A percentile compares a stretch with the other conserved stretches of the same genome.
These are phyloP conservation scores for Mercenaria mercenaria DNA, from an alignment of 1,140 invertebrate genomes.

Conservation along the genomic window DNA sequence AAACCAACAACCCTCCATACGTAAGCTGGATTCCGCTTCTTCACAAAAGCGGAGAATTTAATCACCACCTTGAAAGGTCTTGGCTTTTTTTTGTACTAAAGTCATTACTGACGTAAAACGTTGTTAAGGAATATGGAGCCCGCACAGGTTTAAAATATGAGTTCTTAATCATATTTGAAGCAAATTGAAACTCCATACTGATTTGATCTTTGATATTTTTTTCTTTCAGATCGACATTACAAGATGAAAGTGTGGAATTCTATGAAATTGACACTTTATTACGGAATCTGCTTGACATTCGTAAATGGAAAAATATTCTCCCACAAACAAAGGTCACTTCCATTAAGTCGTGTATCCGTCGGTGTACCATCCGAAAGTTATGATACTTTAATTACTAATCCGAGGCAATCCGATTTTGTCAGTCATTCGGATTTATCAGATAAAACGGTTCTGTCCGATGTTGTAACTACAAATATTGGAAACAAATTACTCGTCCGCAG, in stretches of 20 bases:
- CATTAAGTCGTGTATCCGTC: background rate
- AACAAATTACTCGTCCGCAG: background rate
- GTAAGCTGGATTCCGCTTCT: too few relatives aligned
- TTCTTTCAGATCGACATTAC: background rate
- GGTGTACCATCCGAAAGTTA: background rate
- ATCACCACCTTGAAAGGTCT: too few relatives aligned
- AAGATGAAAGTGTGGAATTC: slow-evolving; percentile 6
- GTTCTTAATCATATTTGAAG: too few relatives aligned
- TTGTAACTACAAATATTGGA: background rate
- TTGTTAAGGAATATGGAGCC: too few relatives aligned
- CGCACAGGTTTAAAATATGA: too few relatives aligned
- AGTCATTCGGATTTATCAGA: slow-evolving; percentile 9
- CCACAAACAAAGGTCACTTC: background rate
- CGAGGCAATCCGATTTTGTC: slow-evolving; percentile 20
- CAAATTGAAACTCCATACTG: too few relatives aligned
- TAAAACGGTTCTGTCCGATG: background rate
- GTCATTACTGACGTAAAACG: too few relatives aligned
- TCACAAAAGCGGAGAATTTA: too few relatives aligned
- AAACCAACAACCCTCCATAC: too few relatives aligned
- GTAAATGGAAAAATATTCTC: slow-evolving; percentile 9
- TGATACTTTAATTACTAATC: background rate
- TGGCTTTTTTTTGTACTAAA: too few relatives aligned
- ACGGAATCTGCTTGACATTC: slow-evolving; percentile 2
- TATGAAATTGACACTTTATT: slow-evolving; percentile 21
- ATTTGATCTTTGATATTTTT: too few relatives aligned